Conservation (phyloP, 2,888 invertebrate genomes). For the Stomorhina lunata region DNA sequence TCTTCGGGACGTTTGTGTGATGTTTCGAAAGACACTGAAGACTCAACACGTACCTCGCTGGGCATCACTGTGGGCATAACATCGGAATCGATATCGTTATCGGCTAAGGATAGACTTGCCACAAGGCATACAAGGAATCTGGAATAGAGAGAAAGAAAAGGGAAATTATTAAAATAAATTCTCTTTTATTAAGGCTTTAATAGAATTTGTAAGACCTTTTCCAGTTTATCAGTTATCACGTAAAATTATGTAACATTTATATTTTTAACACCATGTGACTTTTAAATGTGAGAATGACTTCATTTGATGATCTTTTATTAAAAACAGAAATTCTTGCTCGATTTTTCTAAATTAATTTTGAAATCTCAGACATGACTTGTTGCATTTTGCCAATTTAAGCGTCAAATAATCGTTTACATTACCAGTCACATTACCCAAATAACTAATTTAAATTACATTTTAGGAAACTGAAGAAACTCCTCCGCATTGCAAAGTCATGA, state of each 20-base stretch:
- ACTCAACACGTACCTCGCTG: conserved; percentile 59
- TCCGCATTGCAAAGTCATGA: conserved; percentile 40
- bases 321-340: too few species aligned
- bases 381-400: not conserved
- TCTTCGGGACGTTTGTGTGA: conserved; percentile 85
- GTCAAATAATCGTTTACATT: not conserved
- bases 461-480: conserved; percentile 25
- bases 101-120: conserved; percentile 70
- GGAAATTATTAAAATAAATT: not conserved
- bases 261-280: conserved; percentile 19
- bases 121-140: conserved; percentile 73
- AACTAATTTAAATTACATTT: not conserved
- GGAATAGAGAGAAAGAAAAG: conserved; percentile 27
- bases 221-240: too few species aligned
- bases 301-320: too few species aligned
- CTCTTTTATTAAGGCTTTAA: not conserved
- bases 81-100: conserved; percentile 66
- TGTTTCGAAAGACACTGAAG: conserved; percentile 82
- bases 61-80: conserved; percentile 51
- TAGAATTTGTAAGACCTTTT: too few species aligned
- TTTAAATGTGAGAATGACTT: not conserved
- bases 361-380: not conserved
- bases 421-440: not conserved
- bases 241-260: too few species aligned
- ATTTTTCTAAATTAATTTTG: too few species aligned